These are phyloP conservation scores for Sarcoramphus papa DNA, from an alignment of 2,797 vertebrate species.

Conservation along the genomic window DNA sequence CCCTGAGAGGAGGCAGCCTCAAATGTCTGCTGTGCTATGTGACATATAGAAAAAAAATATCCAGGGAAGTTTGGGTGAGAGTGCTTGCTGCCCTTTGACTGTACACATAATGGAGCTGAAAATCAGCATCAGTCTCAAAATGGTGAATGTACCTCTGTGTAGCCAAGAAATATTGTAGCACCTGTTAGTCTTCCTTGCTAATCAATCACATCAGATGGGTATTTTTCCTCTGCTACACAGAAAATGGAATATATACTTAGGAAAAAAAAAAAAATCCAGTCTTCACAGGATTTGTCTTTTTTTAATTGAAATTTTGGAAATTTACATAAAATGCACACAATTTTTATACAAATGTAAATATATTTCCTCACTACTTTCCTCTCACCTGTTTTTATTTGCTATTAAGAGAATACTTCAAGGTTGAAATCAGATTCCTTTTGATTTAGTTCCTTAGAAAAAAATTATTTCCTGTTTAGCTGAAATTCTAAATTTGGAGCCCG, in stretches of 20 bases:
- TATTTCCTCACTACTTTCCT: not conserved
- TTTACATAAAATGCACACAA: not conserved
- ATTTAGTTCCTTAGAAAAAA: not conserved
- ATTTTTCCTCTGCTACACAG: not conserved
- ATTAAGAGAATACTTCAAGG: not conserved
- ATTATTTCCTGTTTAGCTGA: not conserved
- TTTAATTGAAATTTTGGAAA: not conserved
- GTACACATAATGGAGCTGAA: fast-evolving
- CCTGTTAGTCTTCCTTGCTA: not conserved
- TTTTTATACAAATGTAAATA: not conserved
- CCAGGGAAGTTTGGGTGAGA: not conserved
- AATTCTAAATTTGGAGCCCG: not conserved
- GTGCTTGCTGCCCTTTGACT: not conserved
- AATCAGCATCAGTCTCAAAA: not conserved
- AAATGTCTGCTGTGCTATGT: not conserved
- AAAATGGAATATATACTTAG: not conserved
- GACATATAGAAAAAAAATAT: not conserved
- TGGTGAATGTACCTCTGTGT: fast-evolving
- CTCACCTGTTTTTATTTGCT: not conserved
- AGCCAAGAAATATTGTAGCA: not conserved
- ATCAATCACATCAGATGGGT: not conserved
- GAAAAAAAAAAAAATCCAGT: not conserved
- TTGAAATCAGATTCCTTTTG: not conserved
- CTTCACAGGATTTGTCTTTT: not conserved
- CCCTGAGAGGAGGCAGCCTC: not conserved